Percentiles rank a stretch among this genome's conserved stretches.
These are phyloP conservation scores for Anolis carolinensis DNA, from an alignment of 2,113 vertebrate genomes.

Conservation along the genomic window DNA sequence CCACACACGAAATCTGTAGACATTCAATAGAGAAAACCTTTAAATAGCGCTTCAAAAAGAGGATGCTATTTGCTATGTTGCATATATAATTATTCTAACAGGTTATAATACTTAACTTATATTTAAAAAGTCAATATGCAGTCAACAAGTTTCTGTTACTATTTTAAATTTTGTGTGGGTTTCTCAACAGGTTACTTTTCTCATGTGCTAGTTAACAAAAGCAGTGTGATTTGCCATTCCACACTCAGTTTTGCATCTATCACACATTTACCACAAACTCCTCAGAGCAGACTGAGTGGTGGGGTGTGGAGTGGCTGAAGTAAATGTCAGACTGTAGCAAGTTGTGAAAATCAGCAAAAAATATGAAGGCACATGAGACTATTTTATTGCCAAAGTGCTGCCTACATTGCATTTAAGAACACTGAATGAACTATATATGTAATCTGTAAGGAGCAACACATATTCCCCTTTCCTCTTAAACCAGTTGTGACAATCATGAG, in stretches of 20 bases:
- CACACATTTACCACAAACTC: not conserved
- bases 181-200: not conserved
- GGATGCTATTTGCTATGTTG: not conserved
- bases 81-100: not conserved
- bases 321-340: not conserved
- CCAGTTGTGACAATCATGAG: no score
- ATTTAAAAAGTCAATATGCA: not conserved
- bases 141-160: not conserved
- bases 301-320: not conserved
- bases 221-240: not conserved
- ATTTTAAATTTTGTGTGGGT: not conserved
- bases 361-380: not conserved
- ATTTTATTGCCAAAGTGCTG: not conserved
- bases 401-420: not conserved
- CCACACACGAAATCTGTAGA: not conserved
- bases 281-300: not conserved
- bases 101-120: not conserved
- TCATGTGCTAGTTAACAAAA: not conserved
- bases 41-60: not conserved
- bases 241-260: not conserved
- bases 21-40: not conserved
- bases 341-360: not conserved
- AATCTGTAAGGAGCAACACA: not conserved
- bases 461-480: not conserved
- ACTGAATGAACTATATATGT: not conserved